phyloP scores from a whole-genome alignment of 2,113 vertebrate genomes.

The Thunnus maccoyii region DNA sequence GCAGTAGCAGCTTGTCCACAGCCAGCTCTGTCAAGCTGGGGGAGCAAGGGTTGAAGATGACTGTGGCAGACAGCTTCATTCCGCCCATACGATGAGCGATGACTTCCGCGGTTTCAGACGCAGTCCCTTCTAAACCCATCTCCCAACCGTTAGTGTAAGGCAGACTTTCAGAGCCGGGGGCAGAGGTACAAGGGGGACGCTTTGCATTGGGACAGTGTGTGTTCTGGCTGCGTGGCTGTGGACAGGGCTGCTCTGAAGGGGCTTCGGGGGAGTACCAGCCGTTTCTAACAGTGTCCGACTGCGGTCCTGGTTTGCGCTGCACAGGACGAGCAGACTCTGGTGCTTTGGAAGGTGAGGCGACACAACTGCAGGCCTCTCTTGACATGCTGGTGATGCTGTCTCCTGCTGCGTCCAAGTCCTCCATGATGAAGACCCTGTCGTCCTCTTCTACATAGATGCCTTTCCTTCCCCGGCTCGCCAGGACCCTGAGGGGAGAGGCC shows the following conservation, averaged over 20 bases:
- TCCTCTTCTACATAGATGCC: conserved; percentile 86
- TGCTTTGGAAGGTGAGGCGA: conserved; percentile 72
- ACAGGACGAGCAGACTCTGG: conserved; percentile 44
- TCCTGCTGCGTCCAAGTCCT: conserved; percentile 89
- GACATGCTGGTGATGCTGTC: conserved; percentile 75
- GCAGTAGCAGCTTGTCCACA: conserved; percentile 80
- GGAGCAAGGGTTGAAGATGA: conserved; percentile 97
- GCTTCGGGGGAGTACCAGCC: conserved; percentile 72
- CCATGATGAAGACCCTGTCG: conserved; percentile 96
- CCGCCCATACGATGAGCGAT: conserved; percentile 96
- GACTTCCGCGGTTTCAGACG: conserved; percentile 89
- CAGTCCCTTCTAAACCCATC: conserved; percentile 78
- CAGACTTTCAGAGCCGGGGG: conserved; percentile 76
- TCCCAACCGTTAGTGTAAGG: conserved; percentile 92
- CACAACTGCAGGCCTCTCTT: conserved; percentile 71
- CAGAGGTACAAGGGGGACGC: conserved; percentile 46
- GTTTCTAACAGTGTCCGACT: conserved; percentile 62
- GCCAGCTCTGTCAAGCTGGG: conserved; percentile 84
- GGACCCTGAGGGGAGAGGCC: conserved; percentile 85
- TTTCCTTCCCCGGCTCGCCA: conserved; percentile 57
- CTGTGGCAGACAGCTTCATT: conserved; percentile 97
- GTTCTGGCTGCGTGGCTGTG: conserved; percentile 76
- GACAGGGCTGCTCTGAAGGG: conserved; percentile 68
- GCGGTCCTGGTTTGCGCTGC: conserved; percentile 44
- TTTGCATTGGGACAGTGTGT: conserved; percentile 72